phyloP scores from a whole-genome alignment of 2,888 invertebrate genomes.

The Apamea anceps region DNA sequence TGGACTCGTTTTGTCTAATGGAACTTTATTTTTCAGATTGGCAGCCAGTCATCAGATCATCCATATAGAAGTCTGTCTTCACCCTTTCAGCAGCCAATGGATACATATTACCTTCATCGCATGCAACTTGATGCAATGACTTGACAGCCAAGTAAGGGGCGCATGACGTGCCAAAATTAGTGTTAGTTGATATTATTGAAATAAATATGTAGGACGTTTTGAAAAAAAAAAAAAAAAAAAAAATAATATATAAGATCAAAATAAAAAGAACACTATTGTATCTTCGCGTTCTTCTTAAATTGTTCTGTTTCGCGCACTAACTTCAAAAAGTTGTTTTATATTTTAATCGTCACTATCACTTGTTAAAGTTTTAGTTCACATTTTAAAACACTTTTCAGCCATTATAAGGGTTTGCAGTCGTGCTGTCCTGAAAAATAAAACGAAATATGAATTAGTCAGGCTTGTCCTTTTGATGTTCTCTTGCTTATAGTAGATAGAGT shows the following conservation, averaged over 20 bases:
- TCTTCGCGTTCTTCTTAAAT: slow-evolving; percentile 78
- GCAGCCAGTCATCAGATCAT: too few species aligned
- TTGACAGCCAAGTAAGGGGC: too few species aligned
- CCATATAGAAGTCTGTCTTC: too few species aligned
- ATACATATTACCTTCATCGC: too few species aligned
- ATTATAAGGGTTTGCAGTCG: slow-evolving; percentile 70
- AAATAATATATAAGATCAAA: slow-evolving; percentile 74
- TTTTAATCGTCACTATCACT: slow-evolving; percentile 51
- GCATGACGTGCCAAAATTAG: too few species aligned
- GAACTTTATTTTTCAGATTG: too few species aligned
- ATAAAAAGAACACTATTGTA: slow-evolving; percentile 77
- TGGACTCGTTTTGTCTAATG: too few species aligned
- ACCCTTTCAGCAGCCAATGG: too few species aligned
- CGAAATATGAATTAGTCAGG: background rate
- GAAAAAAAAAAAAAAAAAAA: too few species aligned
- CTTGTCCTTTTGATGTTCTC: background rate
- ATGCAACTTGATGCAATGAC: too few species aligned
- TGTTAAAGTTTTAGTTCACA: slow-evolving; percentile 2
- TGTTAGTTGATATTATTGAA: too few species aligned
- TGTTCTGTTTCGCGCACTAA: slow-evolving; percentile 66
- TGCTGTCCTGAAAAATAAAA: slow-evolving; percentile 70
- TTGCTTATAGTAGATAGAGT: background rate
- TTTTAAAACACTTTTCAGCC: slow-evolving; percentile 28
- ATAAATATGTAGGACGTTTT: too few species aligned
- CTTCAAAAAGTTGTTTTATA: slow-evolving; percentile 19